Evolutionary conservation across 2,888 invertebrate species (phyloP).

Genomic region (Hemaris fuciformis): DNA sequence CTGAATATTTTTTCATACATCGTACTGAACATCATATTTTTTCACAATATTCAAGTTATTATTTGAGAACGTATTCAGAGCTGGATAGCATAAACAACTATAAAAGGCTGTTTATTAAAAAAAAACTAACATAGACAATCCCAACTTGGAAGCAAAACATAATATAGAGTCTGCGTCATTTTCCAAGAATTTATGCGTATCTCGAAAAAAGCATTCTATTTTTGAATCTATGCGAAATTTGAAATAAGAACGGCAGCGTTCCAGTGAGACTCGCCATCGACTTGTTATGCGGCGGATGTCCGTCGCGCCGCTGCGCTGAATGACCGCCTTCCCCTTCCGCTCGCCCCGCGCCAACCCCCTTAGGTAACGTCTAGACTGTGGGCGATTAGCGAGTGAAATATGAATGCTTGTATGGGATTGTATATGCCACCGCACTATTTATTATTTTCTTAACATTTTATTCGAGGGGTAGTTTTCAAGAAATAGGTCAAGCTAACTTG

Average conservation of each 20-base stretch:
- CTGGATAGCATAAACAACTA: not conserved
- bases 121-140: not conserved
- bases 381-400: slow-evolving; percentile 35
- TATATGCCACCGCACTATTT: not conserved
- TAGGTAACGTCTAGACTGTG: slow-evolving; percentile 25
- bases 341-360: slow-evolving; percentile 45
- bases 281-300: slow-evolving; percentile 83
- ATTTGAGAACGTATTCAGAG: not conserved
- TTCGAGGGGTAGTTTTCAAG: not conserved
- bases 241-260: slow-evolving; percentile 65
- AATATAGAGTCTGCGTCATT: not conserved
- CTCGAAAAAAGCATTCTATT: slow-evolving; percentile 44
- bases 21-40: not conserved
- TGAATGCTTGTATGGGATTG: not conserved
- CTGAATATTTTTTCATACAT: not conserved
- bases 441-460: not conserved
- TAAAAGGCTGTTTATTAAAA: not conserved
- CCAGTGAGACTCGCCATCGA: slow-evolving; percentile 71
- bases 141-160: not conserved
- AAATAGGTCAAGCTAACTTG: not conserved
- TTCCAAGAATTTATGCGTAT: slow-evolving; percentile 9
- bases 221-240: slow-evolving; percentile 66
- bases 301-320: slow-evolving; percentile 81
- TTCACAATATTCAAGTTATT: not conserved
- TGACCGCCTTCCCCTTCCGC: slow-evolving; percentile 79